Evolutionary conservation across 2,797 vertebrate genomes (phyloP).

Genomic region (Sphenodon punctatus): DNA sequence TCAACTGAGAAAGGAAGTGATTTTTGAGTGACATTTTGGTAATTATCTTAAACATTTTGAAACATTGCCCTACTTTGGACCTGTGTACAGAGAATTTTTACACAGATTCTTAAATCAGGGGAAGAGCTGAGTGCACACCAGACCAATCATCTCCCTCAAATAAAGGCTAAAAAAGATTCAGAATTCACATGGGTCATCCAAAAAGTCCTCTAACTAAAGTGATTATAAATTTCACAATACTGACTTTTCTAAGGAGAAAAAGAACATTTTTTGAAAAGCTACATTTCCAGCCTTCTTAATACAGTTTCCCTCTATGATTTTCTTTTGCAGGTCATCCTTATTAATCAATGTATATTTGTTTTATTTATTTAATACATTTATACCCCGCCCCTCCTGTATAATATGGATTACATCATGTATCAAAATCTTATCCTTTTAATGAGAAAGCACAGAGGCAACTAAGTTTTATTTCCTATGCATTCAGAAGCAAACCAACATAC

Average conservation of each 20-base stretch:
- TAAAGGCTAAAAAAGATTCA: background rate
- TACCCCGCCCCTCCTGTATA: no score
- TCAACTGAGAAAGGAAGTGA: background rate
- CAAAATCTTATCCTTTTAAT: background rate
- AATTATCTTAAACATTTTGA: no score
- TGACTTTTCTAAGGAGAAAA: background rate
- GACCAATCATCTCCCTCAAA: no score
- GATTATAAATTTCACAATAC: background rate
- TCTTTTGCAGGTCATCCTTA: background rate
- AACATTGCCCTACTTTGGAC: no score
- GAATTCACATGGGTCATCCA: background rate
- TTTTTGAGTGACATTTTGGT: no score
- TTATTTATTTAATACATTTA: no score
- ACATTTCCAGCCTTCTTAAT: no score
- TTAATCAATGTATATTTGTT: background rate
- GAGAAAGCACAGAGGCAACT: background rate
- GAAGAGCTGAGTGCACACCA: no score
- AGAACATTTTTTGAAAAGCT: no score
- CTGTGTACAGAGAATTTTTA: no score
- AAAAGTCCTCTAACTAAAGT: background rate
- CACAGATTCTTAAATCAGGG: no score
- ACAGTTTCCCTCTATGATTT: background rate
- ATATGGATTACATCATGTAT: background rate
- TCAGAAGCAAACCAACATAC: conserved; percentile 70
- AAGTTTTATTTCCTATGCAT: conserved; percentile 33